phyloP scores from a whole-genome alignment of 2,888 invertebrate species.

The Cecidostiba fungosa region DNA sequence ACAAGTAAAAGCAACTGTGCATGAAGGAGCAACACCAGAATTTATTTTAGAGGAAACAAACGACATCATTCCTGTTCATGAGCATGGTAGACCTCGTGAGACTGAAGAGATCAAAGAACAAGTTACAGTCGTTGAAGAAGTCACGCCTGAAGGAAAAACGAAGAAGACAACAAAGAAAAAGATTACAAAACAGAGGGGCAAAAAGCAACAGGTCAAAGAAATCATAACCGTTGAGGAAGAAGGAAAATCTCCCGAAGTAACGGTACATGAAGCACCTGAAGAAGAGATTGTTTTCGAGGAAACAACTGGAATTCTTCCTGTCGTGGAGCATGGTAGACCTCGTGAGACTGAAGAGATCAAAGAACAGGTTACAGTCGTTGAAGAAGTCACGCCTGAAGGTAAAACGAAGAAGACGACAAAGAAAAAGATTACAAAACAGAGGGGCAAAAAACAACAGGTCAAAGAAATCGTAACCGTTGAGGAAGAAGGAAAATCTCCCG shows the following conservation, averaged over 20 bases:
- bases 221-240: slow-evolving; percentile 77
- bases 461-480: slow-evolving; percentile 71
- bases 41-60: slow-evolving; percentile 68
- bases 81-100: slow-evolving; percentile 59
- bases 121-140: background rate
- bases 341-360: slow-evolving; percentile 68
- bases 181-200: slow-evolving; percentile 77
- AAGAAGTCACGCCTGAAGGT: slow-evolving; percentile 73
- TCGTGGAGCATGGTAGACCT: slow-evolving; percentile 52
- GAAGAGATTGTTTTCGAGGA: slow-evolving; percentile 62
- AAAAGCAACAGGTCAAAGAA: slow-evolving; percentile 79
- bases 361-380: slow-evolving; percentile 64
- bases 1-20: slow-evolving; percentile 78
- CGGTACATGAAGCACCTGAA: slow-evolving; percentile 46
- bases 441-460: slow-evolving; percentile 58
- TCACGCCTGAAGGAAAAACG: slow-evolving; percentile 1
- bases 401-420: slow-evolving; percentile 73
- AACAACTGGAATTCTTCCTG: slow-evolving; percentile 44
- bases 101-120: slow-evolving; percentile 66
- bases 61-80: background rate
- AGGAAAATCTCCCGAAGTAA: slow-evolving; percentile 72
- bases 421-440: slow-evolving; percentile 67
- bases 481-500: slow-evolving; percentile 71
- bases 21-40: slow-evolving; percentile 75
- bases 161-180: slow-evolving; percentile 64